Evolutionary conservation across 2,888 invertebrate species (phyloP), one percentile per base, ranked within the genome.

Genomic region (Chalcosyrphus nemorum): DNA sequence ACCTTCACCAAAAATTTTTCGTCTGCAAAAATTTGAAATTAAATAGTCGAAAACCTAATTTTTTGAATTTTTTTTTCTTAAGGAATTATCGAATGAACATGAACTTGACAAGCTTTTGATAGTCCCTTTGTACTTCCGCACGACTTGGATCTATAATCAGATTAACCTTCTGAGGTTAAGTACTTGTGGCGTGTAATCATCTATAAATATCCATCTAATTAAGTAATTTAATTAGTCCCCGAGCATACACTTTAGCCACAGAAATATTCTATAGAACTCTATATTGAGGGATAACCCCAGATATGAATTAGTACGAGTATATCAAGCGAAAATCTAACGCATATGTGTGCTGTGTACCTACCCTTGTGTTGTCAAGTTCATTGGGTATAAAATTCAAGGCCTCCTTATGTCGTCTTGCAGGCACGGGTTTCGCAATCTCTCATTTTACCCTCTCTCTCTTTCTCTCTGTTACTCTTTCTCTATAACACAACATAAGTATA

Each of bases 361-460:
- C 3, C 38, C 13, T 13, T 13, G 29, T 27, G n/a, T 56, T 68
- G 56, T 56, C 68, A 68, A 68, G 68, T 70, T 70, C 70, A 57
- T 57, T 57, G 45, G 45, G 45, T 45, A 24, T 32, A 57, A 47
- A n/a, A 9, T 15, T 50, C 70, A 70, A 70, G 70, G 70, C 15
- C 45, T 7, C 63, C 43, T 45, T 27, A n/a, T 29, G 24, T 43
- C 13, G 43, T 61, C 29, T 15, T 43, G 17, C n/a, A 15, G 5
- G 3, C 27, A 15, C 5, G 43, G 43, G 59, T 43, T 61, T 61
- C 11, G 59, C 47, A 63, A 47, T 35, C 19, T 35, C 29, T n/a
- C 21, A 41, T 57, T 27, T 19, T 4, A 6, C n/a, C 6, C 6
- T 38, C 35, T 15, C 56, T n/a, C n/a, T n/a, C n/a, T n/a, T n/a